These are phyloP conservation scores for Galendromus occidentalis DNA, from an alignment of 1,140 invertebrate species.

Conservation along the genomic window DNA sequence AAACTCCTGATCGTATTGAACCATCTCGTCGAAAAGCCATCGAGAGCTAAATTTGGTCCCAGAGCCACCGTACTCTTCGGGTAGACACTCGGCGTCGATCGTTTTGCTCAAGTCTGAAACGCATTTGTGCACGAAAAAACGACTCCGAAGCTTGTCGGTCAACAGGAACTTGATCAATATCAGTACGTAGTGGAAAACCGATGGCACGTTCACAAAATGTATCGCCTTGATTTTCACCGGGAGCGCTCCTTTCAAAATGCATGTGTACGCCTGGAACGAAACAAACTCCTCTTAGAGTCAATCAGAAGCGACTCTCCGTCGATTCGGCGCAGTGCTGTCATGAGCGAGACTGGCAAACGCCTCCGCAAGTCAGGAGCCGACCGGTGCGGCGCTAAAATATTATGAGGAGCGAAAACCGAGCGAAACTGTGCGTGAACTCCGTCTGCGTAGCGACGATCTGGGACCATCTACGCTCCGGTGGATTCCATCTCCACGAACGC, in stretches of 20 bases:
- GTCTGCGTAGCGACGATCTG: too few species aligned
- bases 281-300: too few species aligned
- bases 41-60: conserved; percentile 8
- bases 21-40: conserved; percentile 8
- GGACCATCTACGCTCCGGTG: too few species aligned
- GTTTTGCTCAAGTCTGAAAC: conserved; percentile 6
- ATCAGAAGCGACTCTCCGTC: too few species aligned
- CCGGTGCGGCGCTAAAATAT: too few species aligned
- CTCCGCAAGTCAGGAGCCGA: too few species aligned
- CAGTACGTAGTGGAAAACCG: conserved; percentile 4
- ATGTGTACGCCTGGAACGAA: neutral
- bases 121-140: conserved; percentile 8
- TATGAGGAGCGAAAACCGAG: too few species aligned
- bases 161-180: conserved; percentile 4
- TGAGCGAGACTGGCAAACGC: too few species aligned
- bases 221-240: conserved; percentile 8
- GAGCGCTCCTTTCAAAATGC: neutral
- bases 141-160: conserved; percentile 2
- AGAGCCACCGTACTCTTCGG: neutral
- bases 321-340: too few species aligned
- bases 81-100: conserved; percentile 2
- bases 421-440: too few species aligned
- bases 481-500: too few species aligned
- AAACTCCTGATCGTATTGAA: conserved; percentile 9
- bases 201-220: neutral